Conservation (phyloP, 2,113 vertebrate genomes). For the Mohoua ochrocephala region DNA sequence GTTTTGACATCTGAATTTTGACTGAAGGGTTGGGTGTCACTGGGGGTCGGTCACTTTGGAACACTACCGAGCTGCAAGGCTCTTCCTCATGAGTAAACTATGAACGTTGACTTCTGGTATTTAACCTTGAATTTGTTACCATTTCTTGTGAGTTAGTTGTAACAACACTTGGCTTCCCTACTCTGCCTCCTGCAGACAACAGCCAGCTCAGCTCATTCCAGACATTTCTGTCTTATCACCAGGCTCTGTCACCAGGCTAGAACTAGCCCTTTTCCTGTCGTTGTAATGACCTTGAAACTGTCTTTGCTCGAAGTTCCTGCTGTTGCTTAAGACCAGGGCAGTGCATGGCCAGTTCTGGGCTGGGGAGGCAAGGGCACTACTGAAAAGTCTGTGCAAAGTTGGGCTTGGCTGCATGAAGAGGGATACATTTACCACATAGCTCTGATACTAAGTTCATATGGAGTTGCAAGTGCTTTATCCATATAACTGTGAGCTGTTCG, state of each 20-base stretch:
- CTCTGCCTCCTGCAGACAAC: background rate
- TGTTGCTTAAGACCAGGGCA: background rate
- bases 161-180: background rate
- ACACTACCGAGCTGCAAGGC: background rate
- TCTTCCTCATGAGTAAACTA: background rate
- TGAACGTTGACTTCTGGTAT: background rate
- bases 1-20: background rate
- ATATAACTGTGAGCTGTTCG: fast-evolving
- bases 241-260: background rate
- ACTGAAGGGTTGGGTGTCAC: background rate
- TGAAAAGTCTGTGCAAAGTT: background rate
- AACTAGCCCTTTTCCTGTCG: background rate
- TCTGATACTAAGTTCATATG: background rate
- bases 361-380: background rate
- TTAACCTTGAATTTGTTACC: background rate
- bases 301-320: background rate
- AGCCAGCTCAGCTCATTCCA: conserved; percentile 24
- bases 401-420: background rate
- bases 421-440: background rate
- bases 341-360: background rate
- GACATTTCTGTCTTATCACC: conserved; percentile 35
- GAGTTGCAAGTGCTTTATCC: background rate
- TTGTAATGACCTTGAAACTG: background rate
- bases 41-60: background rate
- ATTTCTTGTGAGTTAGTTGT: background rate